Evolutionary conservation across 2,113 vertebrate species (phyloP).

Genomic region (Dendrocopos noguchii): DNA sequence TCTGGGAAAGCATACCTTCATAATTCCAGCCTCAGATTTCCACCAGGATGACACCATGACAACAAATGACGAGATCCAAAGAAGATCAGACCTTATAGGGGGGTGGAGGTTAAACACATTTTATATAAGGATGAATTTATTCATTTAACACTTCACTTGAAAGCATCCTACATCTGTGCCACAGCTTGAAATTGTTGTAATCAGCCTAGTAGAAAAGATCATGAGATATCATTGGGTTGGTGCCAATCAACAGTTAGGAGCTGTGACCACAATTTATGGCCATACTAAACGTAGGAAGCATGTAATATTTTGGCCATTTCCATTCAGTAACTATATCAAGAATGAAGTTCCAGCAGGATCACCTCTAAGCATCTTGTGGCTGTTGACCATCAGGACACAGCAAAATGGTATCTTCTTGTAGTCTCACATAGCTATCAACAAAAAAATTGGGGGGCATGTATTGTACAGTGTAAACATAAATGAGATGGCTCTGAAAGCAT

Average conservation of each 20-base stretch:
- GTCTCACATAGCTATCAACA: background rate
- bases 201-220: background rate
- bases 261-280: background rate
- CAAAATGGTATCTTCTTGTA: background rate
- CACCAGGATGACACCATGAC: background rate
- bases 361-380: background rate
- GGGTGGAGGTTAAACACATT: background rate
- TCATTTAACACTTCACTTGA: background rate
- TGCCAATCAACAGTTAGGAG: background rate
- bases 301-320: background rate
- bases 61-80: conserved; percentile 25
- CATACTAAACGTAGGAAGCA: background rate
- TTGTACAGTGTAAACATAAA: background rate
- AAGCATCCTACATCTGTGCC: background rate
- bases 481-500: background rate
- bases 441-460: background rate
- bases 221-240: background rate
- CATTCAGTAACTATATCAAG: background rate
- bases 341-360: background rate
- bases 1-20: background rate
- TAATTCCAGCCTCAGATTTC: background rate
- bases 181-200: background rate
- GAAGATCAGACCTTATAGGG: background rate
- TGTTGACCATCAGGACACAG: background rate
- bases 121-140: background rate